Conservation (phyloP, 2,797 vertebrate species). For the Xenentodon cancila region DNA sequence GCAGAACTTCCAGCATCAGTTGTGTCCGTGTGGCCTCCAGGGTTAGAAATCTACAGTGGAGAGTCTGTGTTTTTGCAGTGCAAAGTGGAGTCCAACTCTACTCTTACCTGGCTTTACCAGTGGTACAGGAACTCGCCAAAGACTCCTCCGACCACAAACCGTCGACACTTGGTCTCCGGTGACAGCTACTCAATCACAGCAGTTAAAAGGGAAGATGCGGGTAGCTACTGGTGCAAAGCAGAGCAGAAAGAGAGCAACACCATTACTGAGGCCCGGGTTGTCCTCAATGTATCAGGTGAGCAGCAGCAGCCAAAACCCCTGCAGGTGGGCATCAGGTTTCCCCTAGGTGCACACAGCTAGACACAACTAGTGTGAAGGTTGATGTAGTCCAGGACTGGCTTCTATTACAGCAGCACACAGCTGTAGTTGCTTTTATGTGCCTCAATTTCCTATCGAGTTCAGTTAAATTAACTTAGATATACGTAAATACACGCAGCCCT, state of each 20-base stretch:
- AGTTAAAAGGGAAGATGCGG: conserved; percentile 51
- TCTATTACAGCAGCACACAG: background rate
- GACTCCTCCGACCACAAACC: conserved; percentile 8
- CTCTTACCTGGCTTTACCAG: conserved; percentile 32
- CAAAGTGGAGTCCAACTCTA: conserved; percentile 32
- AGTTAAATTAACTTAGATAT: too few species aligned
- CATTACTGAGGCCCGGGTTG: background rate
- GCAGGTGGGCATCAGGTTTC: conserved; percentile 20
- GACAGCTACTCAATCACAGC: conserved; percentile 63
- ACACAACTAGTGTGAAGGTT: background rate
- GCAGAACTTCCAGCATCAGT: conserved; percentile 47
- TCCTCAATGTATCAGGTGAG: conserved; percentile 69
- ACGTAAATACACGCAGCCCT: too few species aligned
- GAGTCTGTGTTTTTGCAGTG: conserved; percentile 65
- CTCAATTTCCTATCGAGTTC: too few species aligned
- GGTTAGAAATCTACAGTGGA: conserved; percentile 53
- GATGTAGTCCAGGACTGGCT: background rate
- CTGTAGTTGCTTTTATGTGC: too few species aligned
- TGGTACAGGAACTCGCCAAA: conserved; percentile 48
- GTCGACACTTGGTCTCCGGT: conserved; percentile 48
- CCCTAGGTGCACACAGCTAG: background rate
- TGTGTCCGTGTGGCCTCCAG: conserved; percentile 61
- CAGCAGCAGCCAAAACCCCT: conserved; percentile 2
- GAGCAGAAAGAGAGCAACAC: conserved; percentile 23
- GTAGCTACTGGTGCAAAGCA: conserved; percentile 61